Conservation (phyloP, 2,888 invertebrate genomes). For the Heterodera filipjevi region DNA sequence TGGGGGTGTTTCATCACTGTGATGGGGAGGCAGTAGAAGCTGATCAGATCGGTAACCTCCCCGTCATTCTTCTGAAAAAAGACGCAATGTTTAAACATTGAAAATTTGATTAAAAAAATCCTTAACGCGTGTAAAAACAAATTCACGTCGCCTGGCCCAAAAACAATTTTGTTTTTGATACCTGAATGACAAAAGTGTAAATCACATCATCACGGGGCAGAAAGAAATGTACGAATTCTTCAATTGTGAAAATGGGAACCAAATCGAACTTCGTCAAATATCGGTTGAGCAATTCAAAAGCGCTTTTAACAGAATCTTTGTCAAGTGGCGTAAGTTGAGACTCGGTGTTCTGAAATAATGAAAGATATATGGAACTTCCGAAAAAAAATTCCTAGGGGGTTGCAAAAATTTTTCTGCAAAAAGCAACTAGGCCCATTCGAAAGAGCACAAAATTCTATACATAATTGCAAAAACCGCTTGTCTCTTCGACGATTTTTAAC, state of each 20-base stretch:
- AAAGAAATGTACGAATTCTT: conserved; percentile 97
- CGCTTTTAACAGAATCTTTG: conserved; percentile 68
- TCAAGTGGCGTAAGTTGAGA: conserved; percentile 72
- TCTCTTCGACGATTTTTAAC: too few relatives aligned
- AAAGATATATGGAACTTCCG: neutral
- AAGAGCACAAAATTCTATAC: too few relatives aligned
- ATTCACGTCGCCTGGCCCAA: too few relatives aligned
- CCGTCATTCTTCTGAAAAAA: conserved; percentile 32
- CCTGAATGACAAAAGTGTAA: conserved; percentile 90
- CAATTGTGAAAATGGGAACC: conserved; percentile 84
- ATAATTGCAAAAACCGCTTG: too few relatives aligned
- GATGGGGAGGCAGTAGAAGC: conserved; percentile 96
- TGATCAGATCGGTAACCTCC: conserved; percentile 81
- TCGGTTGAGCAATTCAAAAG: conserved; percentile 67
- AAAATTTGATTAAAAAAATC: too few relatives aligned
- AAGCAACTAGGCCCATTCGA: too few relatives aligned
- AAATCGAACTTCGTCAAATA: conserved; percentile 87
- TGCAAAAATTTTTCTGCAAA: too few relatives aligned
- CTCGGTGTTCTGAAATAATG: conserved; percentile 48
- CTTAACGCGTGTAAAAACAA: too few relatives aligned
- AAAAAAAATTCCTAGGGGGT: neutral
- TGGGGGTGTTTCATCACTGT: conserved; percentile 96
- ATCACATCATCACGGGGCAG: conserved; percentile 86
- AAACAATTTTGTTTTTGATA: conserved; percentile 53
- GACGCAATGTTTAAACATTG: too few relatives aligned